Evolutionary conservation across 2,113 vertebrate genomes (phyloP).

Genomic region (Noctilio leporinus): DNA sequence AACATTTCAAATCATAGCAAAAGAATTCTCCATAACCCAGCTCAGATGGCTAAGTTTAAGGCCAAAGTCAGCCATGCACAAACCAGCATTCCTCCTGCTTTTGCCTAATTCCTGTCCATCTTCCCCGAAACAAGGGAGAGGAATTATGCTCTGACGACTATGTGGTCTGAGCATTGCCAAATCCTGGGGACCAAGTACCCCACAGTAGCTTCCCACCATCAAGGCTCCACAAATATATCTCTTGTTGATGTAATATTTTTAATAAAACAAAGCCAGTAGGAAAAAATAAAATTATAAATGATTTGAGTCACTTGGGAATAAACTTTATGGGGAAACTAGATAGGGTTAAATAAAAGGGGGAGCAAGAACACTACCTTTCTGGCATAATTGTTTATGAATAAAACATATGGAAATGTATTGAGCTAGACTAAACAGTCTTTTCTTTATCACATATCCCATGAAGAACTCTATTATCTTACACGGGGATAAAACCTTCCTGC

Average conservation of each 20-base stretch:
- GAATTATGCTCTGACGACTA: not conserved
- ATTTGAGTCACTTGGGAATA: not conserved
- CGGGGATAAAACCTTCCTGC: conserved; percentile 25
- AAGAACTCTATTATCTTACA: conserved; percentile 17
- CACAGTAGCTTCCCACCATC: not conserved
- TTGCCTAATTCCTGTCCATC: not conserved
- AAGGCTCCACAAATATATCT: not conserved
- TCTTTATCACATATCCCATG: not conserved
- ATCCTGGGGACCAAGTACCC: not conserved
- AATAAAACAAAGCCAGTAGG: not conserved
- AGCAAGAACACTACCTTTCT: not conserved
- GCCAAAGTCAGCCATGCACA: not conserved
- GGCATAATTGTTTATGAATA: not conserved
- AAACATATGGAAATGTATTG: not conserved
- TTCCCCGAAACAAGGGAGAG: not conserved
- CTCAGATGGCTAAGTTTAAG: not conserved
- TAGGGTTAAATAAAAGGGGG: not conserved
- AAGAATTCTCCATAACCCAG: not conserved
- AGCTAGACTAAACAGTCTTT: conserved; percentile 42
- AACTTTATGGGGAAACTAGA: not conserved
- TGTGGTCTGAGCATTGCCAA: not conserved
- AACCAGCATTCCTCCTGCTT: not conserved
- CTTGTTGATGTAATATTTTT: not conserved
- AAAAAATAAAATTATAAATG: not conserved
- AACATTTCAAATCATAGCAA: not conserved